phyloP scores from a whole-genome alignment of 2,797 vertebrate species.

The Xyrichtys novacula region DNA sequence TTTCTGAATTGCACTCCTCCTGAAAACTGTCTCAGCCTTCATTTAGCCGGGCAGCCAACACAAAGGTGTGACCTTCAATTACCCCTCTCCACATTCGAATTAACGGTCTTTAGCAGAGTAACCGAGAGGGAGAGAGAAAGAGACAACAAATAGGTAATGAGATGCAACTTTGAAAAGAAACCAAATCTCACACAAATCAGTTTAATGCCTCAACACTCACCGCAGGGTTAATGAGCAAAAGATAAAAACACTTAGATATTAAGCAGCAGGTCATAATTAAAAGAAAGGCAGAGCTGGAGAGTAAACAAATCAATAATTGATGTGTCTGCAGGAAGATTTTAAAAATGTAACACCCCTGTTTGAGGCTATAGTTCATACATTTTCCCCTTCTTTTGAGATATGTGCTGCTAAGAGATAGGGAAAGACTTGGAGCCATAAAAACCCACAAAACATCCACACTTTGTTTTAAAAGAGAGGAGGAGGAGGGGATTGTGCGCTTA shows the following conservation, averaged over 20 bases:
- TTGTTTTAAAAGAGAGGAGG: constrained; percentile 14
- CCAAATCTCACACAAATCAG: constrained; percentile 68
- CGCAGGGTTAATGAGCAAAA: constrained; percentile 63
- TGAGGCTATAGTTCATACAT: constrained; percentile 18
- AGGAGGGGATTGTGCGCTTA: neutral
- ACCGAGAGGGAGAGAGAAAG: neutral
- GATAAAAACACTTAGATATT: constrained; percentile 70
- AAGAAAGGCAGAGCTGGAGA: constrained; percentile 54
- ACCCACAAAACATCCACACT: constrained; percentile 2
- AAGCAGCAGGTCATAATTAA: constrained; percentile 67
- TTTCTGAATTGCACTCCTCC: constrained; percentile 23
- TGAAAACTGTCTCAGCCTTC: constrained; percentile 46
- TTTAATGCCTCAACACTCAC: constrained; percentile 68
- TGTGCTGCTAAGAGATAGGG: constrained; percentile 14
- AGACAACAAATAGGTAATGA: constrained; percentile 6
- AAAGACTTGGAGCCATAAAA: neutral
- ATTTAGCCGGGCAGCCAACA: constrained; percentile 64
- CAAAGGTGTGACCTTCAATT: constrained; percentile 78
- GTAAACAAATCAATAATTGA: constrained; percentile 78
- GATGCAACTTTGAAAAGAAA: constrained; percentile 30
- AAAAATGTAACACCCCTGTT: constrained; percentile 34
- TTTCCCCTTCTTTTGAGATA: neutral
- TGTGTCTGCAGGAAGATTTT: constrained; percentile 44
- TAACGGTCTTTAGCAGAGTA: constrained; percentile 45
- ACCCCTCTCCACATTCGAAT: constrained; percentile 50